Evolutionary conservation across 1,140 invertebrate species (phyloP).

Genomic region (Charaxes varanes): DNA sequence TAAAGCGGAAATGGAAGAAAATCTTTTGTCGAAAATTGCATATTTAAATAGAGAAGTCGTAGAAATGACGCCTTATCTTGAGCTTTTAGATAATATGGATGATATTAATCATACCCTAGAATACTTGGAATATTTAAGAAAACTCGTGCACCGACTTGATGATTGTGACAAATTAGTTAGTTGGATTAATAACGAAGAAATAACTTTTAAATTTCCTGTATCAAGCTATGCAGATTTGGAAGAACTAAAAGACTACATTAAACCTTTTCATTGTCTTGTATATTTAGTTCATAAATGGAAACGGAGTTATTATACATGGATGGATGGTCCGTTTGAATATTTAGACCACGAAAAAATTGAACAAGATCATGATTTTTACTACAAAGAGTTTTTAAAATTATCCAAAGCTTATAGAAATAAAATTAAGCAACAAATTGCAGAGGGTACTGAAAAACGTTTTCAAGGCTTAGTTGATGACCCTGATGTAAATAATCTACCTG

Average conservation of each 20-base stretch:
- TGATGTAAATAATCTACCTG: constrained; percentile 83
- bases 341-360: constrained; percentile 84
- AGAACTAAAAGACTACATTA: constrained; percentile 80
- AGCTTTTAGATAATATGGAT: constrained; percentile 81
- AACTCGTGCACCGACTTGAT: constrained; percentile 83
- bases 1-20: constrained; percentile 88
- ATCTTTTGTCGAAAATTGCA: constrained; percentile 79
- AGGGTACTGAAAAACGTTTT: constrained; percentile 79
- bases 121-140: constrained; percentile 82
- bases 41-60: constrained; percentile 81
- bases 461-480: constrained; percentile 84
- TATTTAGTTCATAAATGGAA: constrained; percentile 81
- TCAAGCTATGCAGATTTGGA: constrained; percentile 84
- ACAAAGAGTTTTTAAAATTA: constrained; percentile 84
- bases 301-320: constrained; percentile 88
- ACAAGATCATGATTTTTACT: constrained; percentile 80
- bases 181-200: constrained; percentile 94
- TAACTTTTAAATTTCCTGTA: constrained; percentile 86
- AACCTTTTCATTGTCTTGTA: constrained; percentile 81
- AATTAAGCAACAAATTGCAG: constrained; percentile 83
- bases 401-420: constrained; percentile 88
- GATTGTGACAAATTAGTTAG: constrained; percentile 81
- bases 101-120: constrained; percentile 77
- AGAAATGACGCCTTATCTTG: constrained; percentile 81
- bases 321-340: constrained; percentile 93